phyloP scores from a whole-genome alignment of 1,140 invertebrate species.

The Dermatophagoides farinae region DNA sequence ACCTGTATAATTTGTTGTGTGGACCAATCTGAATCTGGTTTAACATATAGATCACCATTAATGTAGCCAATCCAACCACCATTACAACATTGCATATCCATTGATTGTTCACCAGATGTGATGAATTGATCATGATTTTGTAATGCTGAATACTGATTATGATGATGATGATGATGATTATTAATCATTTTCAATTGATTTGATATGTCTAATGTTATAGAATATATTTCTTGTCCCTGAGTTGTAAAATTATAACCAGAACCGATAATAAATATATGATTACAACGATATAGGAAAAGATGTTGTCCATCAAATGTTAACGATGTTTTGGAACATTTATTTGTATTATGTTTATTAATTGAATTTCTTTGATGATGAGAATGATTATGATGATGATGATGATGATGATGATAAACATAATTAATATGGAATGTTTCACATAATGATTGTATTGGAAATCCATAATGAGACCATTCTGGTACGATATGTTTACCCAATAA shows the following conservation, averaged over 20 bases:
- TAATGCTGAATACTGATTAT: too few relatives aligned
- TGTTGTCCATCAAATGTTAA: conserved; percentile 69
- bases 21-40: conserved; percentile 23
- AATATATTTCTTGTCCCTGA: conserved; percentile 31
- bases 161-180: too few relatives aligned
- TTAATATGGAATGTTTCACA: conserved; percentile 45
- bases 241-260: conserved; percentile 75
- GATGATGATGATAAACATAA: conserved; percentile 22
- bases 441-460: conserved; percentile 52
- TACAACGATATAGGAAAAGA: conserved; percentile 56
- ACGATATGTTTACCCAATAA: conserved; percentile 56
- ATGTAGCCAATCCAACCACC: conserved; percentile 20
- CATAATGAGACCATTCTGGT: conserved; percentile 68
- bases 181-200: not conserved
- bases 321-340: conserved; percentile 15
- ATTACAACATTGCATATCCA: conserved; percentile 23
- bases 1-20: conserved; percentile 27
- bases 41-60: conserved; percentile 36
- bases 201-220: conserved; percentile 8
- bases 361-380: not conserved
- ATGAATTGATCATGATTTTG: too few relatives aligned
- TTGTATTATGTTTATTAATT: not conserved
- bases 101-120: conserved; percentile 7
- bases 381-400: not conserved
- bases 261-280: conserved; percentile 67